These are phyloP conservation scores for Lophius americanus DNA, from an alignment of 2,797 vertebrate genomes.

Conservation along the genomic window DNA sequence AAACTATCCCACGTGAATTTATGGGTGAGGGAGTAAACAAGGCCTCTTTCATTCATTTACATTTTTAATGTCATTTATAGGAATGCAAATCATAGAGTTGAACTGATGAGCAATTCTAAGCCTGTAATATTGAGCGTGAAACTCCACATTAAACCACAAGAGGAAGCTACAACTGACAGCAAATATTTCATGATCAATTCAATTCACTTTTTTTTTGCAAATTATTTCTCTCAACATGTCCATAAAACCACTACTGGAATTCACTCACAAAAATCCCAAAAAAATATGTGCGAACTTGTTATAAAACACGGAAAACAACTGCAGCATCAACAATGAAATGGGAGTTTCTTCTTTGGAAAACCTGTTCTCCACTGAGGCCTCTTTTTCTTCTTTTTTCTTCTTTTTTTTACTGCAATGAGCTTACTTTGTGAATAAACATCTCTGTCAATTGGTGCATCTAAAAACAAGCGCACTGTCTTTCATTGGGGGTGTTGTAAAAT, in stretches of 20 bases:
- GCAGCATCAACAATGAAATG: not conserved
- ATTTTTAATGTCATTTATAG: not conserved
- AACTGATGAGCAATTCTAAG: not conserved
- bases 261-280: slow-evolving; percentile 13
- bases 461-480: not conserved
- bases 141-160: slow-evolving; percentile 12
- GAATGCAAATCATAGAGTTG: not conserved
- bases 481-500: not conserved
- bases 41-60: slow-evolving; percentile 19
- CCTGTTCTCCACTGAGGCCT: not conserved
- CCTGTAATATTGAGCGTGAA: not conserved
- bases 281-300: not conserved
- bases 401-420: no score
- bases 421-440: not conserved
- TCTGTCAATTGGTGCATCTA: not conserved
- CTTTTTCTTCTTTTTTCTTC: no score
- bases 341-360: not conserved
- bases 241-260: not conserved
- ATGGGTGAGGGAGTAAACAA: slow-evolving; percentile 5
- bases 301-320: not conserved
- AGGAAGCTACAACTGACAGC: slow-evolving; percentile 35
- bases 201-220: slow-evolving; percentile 5
- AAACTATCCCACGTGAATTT: not conserved
- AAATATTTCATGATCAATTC: slow-evolving; percentile 1
- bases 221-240: not conserved